Evolutionary conservation across 1,140 invertebrate species (phyloP), one percentile per base, ranked within the genome.

Genomic region (Leptonema lineaticorne): DNA sequence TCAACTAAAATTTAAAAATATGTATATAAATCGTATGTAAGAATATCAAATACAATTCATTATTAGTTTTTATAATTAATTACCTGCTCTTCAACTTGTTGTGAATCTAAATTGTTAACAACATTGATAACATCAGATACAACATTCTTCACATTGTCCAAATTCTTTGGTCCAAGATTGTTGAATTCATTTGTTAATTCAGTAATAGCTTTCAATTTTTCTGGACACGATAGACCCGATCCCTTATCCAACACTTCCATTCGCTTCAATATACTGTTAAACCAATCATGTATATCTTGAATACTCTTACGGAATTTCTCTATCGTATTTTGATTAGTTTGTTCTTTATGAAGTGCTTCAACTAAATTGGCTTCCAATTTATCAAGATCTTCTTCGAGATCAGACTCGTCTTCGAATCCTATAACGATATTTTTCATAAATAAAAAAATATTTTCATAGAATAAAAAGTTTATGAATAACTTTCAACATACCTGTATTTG

Each of bases 51-150:
- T 65, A 62, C 37, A 48, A 57, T n/a, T n/a, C n/a, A n/a, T n/a
- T n/a, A n/a, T n/a, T 8, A 37, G 69, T 78, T 75, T n/a, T n/a
- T n/a, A n/a, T n/a, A n/a, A n/a, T n/a, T n/a, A n/a, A n/a, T 76
- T 77, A 85, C 84, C 82, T 92, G 90, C 76, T 96, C 94, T 76
- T 96, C 93, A 18, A 96, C 89, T 78, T 96, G 92, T 73, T 96
- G 93, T 0, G 90, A 89, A 78, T 96, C 95, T 41, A 93, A 79
- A 78, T 92, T 93, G 76, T 90, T 93, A 1, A 93, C 89, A 30
- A 92, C 86, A 64, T 91, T 88, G 57, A 88, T 90, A 26, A 93
- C 90, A 77, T 89, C 82, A 8, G 85, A 78, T 0, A 87, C 90
- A 26, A 91, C 82, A 46, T 81, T 78, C 73, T 90, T 91, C 0